Conservation (phyloP, 2,797 vertebrate species). For the Notoglanidium macrostoma region DNA sequence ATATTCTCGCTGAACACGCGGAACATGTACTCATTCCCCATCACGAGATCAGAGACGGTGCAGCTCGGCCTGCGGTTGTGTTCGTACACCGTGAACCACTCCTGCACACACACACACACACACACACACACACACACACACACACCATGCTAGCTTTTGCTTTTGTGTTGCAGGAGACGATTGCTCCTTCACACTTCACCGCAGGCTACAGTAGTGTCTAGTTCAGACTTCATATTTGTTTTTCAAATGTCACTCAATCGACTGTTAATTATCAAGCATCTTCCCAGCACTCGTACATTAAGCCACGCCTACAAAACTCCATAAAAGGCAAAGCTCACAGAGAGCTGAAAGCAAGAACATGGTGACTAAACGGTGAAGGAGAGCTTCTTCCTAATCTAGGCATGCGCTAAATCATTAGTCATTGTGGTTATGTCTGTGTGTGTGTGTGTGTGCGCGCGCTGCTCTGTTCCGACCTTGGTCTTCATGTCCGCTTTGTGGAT, state of each 20-base stretch:
- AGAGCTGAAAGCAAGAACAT: not conserved
- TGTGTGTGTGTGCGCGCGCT: constrained; percentile 12
- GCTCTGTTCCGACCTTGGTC: constrained; percentile 76
- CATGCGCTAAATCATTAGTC: not conserved
- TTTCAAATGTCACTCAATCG: not conserved
- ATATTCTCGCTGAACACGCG: constrained; percentile 85
- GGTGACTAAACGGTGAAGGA: not conserved
- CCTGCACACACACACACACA: constrained; percentile 59
- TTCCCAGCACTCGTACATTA: not conserved
- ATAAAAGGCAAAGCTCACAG: not conserved
- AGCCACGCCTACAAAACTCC: not conserved
- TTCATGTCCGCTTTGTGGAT: constrained; percentile 89
- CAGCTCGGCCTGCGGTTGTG: constrained; percentile 84
- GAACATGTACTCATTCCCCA: constrained; percentile 90
- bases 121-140: not conserved
- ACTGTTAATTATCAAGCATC: not conserved
- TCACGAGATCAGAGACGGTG: constrained; percentile 86
- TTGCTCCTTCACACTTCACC: not conserved
- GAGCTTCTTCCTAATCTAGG: too few species aligned
- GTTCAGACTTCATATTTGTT: not conserved
- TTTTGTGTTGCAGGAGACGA: not conserved
- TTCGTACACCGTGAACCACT: constrained; percentile 89
- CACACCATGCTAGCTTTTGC: not conserved
- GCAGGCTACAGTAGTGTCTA: not conserved
- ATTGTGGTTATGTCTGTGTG: constrained; percentile 14